A percentile compares a stretch with the other conserved stretches of the same genome.
Conservation (phyloP, 1,140 invertebrate genomes). For the Carposina sasakii region DNA sequence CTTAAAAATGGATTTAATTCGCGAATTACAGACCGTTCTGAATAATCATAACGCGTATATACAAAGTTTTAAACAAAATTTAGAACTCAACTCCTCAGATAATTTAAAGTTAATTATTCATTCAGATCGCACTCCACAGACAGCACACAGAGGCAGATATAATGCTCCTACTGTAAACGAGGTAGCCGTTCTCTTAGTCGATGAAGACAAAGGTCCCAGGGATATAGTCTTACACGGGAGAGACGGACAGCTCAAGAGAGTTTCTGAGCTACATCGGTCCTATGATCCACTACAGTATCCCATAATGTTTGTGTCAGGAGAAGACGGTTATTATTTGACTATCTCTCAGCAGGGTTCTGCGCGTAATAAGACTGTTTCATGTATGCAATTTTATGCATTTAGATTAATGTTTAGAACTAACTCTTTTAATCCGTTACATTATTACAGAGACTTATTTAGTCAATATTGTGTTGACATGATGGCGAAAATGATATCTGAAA, state of each 20-base stretch:
- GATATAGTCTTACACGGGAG: slow-evolving; percentile 36
- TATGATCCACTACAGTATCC: slow-evolving; percentile 56
- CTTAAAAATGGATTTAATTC: slow-evolving; percentile 32
- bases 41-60: slow-evolving; percentile 25
- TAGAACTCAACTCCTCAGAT: slow-evolving; percentile 27
- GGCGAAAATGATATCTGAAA: slow-evolving; percentile 53
- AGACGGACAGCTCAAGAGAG: slow-evolving; percentile 27
- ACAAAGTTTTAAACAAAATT: slow-evolving; percentile 33
- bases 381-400: slow-evolving; percentile 38
- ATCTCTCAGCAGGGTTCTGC: not conserved
- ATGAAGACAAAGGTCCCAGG: slow-evolving; percentile 34
- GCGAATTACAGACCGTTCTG: slow-evolving; percentile 23
- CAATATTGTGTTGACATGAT: slow-evolving; percentile 53
- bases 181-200: slow-evolving; percentile 43
- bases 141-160: slow-evolving; percentile 38
- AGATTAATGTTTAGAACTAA: slow-evolving; percentile 36
- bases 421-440: slow-evolving; percentile 37
- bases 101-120: slow-evolving; percentile 41
- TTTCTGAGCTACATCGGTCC: slow-evolving; percentile 36
- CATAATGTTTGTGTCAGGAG: slow-evolving; percentile 35
- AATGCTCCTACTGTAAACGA: slow-evolving; percentile 47
- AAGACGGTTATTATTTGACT: slow-evolving; percentile 15
- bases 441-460: slow-evolving; percentile 39
- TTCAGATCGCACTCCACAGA: slow-evolving; percentile 38
- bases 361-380: slow-evolving; percentile 22